Evolutionary conservation across 1,140 invertebrate species (phyloP).

Genomic region (Zaprionus tsacasi): DNA sequence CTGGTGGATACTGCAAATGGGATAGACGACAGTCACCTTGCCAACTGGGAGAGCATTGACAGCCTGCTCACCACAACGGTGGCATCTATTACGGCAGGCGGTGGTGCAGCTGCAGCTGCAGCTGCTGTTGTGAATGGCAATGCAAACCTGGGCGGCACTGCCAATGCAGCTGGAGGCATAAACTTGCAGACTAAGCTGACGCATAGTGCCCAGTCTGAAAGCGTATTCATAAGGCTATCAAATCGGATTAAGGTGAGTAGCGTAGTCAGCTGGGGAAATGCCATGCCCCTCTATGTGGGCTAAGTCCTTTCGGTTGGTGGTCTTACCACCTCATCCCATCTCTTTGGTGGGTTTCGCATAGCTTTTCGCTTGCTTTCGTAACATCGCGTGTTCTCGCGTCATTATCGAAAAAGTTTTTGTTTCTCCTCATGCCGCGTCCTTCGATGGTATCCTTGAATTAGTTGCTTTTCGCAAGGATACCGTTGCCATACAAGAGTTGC

Average conservation of each 20-base stretch:
- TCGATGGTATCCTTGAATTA: conserved; percentile 51
- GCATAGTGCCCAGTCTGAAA: conserved; percentile 92
- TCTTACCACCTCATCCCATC: neutral
- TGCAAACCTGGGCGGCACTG: conserved; percentile 36
- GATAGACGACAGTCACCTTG: conserved; percentile 55
- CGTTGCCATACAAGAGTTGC: conserved; percentile 2
- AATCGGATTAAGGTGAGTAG: conserved; percentile 95
- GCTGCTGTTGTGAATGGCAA: conserved; percentile 70
- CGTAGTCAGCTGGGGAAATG: neutral
- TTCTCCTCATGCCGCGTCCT: conserved; percentile 38
- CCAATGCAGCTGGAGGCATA: conserved; percentile 22
- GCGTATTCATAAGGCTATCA: conserved; percentile 96
- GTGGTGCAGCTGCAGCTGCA: conserved; percentile 70
- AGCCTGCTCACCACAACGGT: conserved; percentile 80
- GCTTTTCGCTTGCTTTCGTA: neutral
- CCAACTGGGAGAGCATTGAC: conserved; percentile 83
- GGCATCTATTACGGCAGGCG: conserved; percentile 61
- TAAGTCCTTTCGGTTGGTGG: too few species aligned
- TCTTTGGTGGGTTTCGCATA: neutral
- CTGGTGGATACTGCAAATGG: conserved; percentile 35
- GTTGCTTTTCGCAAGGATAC: conserved; percentile 32
- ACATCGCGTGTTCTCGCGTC: conserved; percentile 59
- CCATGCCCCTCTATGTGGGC: neutral
- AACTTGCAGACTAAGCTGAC: conserved; percentile 73
- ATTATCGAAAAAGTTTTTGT: conserved; percentile 51